Percentiles rank a stretch among this genome's conserved stretches.
phyloP scores from a whole-genome alignment of 2,113 vertebrate species.

The Oceanodroma tethys region DNA sequence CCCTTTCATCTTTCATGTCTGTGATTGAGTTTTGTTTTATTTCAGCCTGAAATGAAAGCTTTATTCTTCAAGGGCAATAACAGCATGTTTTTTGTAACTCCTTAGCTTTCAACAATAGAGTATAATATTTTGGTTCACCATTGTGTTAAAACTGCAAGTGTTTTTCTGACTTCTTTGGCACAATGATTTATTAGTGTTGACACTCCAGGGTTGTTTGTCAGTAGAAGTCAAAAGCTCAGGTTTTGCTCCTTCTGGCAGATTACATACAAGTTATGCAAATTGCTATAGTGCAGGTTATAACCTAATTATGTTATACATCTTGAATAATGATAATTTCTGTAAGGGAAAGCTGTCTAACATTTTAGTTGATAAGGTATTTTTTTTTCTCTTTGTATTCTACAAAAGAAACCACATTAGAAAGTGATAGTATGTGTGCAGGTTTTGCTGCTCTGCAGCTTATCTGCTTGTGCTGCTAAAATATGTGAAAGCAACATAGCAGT shows the following conservation, averaged over 20 bases:
- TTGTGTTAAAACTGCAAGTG: constrained; percentile 16
- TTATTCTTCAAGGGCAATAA: constrained; percentile 1
- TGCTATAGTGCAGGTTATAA: constrained; percentile 34
- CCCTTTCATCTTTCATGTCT: not conserved
- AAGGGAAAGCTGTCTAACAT: not conserved
- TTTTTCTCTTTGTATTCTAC: not conserved
- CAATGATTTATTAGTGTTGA: constrained; percentile 18
- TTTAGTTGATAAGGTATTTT: not conserved
- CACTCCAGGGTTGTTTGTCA: not conserved
- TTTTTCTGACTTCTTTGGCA: constrained; percentile 38
- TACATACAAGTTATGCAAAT: constrained; percentile 70
- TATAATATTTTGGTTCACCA: constrained; percentile 4
- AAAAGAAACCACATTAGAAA: not conserved
- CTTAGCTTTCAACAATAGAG: not conserved
- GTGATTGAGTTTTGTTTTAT: not conserved
- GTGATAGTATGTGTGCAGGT: not conserved
- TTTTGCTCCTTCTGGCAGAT: constrained; percentile 68
- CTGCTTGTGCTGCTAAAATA: not conserved
- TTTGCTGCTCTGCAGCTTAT: not conserved
- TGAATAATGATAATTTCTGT: constrained; percentile 49
- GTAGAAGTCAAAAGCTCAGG: constrained; percentile 2
- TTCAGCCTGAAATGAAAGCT: not conserved
- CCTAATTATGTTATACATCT: constrained; percentile 51
- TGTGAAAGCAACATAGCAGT: not conserved
- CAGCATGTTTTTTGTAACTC: not conserved